phyloP scores from a whole-genome alignment of 2,797 vertebrate genomes.

The Chloroceryle amazona region DNA sequence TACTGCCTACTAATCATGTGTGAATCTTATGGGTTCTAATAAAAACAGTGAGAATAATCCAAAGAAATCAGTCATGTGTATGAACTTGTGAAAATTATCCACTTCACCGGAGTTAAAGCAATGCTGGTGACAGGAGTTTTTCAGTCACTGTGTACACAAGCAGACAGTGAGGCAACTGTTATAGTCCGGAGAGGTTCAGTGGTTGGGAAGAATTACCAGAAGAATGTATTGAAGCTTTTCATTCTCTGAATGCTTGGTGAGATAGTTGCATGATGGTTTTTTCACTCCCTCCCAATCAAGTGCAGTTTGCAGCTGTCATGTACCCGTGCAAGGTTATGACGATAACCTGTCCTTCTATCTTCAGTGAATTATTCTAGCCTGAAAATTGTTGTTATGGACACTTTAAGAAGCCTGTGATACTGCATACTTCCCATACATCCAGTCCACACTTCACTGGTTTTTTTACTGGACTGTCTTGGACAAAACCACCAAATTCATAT shows the following conservation, averaged over 20 bases:
- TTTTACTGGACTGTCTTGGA: neutral
- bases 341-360: fast-evolving
- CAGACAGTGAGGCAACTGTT: neutral
- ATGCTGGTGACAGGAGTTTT: neutral
- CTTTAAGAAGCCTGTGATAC: neutral
- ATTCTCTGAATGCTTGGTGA: neutral
- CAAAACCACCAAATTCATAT: slow-evolving; percentile 30
- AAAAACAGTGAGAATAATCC: neutral
- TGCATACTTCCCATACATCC: neutral
- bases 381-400: neutral
- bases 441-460: neutral
- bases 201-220: neutral
- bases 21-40: neutral
- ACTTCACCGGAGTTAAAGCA: neutral
- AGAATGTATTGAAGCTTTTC: neutral
- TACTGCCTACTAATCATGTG: neutral
- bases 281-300: neutral
- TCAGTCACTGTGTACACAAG: neutral
- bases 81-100: neutral
- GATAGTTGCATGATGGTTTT: neutral
- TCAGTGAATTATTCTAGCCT: neutral
- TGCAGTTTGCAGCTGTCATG: neutral
- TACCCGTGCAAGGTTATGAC: neutral
- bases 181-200: neutral
- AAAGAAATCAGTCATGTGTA: neutral